Conservation (phyloP, 2,113 vertebrate genomes). For the Marcusenius ussheri region DNA sequence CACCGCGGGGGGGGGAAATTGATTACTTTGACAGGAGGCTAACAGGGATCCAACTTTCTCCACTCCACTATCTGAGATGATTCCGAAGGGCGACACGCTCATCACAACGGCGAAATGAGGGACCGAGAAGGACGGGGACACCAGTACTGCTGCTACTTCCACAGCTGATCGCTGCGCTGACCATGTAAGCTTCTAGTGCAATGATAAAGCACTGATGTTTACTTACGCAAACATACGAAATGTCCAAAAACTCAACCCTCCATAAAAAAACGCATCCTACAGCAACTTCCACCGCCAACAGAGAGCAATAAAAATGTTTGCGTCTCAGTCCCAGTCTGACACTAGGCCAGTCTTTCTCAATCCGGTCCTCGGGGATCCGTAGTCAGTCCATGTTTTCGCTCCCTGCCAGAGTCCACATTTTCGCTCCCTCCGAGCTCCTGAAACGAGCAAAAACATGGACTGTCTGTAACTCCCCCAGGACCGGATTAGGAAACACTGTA, state of each 20-base stretch:
- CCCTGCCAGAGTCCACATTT: no score
- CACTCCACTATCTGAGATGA: neutral
- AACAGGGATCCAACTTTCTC: constrained; percentile 11
- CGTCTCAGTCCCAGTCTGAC: neutral
- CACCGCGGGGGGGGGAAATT: constrained; percentile 4
- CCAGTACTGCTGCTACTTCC: neutral
- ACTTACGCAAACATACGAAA: neutral
- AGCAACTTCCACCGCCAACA: neutral
- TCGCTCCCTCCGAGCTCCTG: no score
- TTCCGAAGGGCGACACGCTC: neutral
- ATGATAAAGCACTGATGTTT: neutral
- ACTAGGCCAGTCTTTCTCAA: neutral
- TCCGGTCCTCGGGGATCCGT: neutral
- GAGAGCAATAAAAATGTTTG: neutral
- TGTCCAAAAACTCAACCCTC: neutral
- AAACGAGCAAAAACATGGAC: neutral
- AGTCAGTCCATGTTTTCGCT: neutral
- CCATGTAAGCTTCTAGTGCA: neutral
- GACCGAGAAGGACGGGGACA: neutral
- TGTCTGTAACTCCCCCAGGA: neutral
- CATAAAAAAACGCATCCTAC: neutral
- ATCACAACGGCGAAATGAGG: neutral
- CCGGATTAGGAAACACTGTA: neutral
- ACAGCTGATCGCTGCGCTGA: neutral
- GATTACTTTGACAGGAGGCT: constrained; percentile 24